Evolutionary conservation across 2,113 vertebrate species (phyloP).

Genomic region (Ciconia maguari): DNA sequence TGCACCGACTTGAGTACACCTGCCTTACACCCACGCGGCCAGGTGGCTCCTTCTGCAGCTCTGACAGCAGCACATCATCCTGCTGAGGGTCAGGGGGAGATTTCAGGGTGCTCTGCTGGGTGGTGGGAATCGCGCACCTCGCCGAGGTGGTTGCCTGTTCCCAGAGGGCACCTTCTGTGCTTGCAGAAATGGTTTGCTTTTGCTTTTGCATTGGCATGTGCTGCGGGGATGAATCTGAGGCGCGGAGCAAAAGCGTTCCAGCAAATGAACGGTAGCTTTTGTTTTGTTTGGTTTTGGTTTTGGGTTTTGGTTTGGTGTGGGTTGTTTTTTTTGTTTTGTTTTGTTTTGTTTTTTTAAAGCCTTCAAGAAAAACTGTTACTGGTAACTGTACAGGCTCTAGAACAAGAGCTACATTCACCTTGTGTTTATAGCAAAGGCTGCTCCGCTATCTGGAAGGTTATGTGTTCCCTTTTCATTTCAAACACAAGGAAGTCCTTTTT

Average conservation of each 20-base stretch:
- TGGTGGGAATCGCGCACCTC: background rate
- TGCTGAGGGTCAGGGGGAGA: background rate
- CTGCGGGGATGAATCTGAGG: background rate
- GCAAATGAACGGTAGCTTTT: background rate
- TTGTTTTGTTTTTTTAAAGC: background rate
- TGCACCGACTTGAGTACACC: rapidly evolving
- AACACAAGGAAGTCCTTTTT: slow-evolving; percentile 11
- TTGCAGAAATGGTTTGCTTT: background rate
- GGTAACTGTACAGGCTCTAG: background rate
- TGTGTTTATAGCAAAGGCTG: background rate
- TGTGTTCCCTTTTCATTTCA: background rate
- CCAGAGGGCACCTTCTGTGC: background rate
- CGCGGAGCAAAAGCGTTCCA: rapidly evolving
- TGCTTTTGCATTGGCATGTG: background rate
- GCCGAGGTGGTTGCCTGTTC: rapidly evolving
- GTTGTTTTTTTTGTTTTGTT: background rate
- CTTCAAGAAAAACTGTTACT: background rate
- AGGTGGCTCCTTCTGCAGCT: background rate
- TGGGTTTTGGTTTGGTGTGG: too few species aligned
- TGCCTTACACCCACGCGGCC: rapidly evolving
- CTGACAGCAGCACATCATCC: background rate
- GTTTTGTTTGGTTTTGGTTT: too few species aligned
- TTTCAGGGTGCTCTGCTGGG: background rate
- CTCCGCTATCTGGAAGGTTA: background rate
- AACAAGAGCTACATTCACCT: slow-evolving; percentile 12